Conservation (phyloP, 2,113 vertebrate species). For the Mobula birostris region DNA sequence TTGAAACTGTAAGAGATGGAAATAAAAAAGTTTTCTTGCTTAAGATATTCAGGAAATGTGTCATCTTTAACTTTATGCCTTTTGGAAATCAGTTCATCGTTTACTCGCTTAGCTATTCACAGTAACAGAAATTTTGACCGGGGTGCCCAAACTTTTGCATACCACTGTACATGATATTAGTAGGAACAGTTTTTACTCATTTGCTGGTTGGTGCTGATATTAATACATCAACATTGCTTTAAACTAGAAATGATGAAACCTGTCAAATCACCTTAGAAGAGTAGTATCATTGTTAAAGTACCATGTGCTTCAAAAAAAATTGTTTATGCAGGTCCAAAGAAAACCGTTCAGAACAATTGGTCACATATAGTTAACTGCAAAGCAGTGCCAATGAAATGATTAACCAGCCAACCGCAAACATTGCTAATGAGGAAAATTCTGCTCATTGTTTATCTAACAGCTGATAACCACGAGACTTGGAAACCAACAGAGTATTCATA, state of each 20-base stretch:
- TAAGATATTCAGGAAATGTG: too few relatives aligned
- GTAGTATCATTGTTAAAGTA: not conserved
- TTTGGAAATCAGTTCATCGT: too few relatives aligned
- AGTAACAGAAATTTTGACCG: too few relatives aligned
- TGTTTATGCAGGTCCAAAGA: not conserved
- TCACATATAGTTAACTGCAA: not conserved
- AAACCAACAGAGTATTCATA: not conserved
- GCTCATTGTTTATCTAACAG: not conserved
- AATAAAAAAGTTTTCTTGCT: too few relatives aligned
- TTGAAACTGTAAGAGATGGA: too few relatives aligned
- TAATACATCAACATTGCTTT: not conserved
- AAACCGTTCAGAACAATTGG: not conserved
- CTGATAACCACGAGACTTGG: not conserved
- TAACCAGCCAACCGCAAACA: not conserved
- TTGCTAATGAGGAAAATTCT: not conserved
- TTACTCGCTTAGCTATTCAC: too few relatives aligned
- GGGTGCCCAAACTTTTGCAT: too few relatives aligned
- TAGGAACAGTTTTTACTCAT: not conserved
- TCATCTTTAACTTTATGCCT: too few relatives aligned
- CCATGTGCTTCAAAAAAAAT: not conserved
- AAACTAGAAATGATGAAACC: not conserved
- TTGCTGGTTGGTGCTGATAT: not conserved
- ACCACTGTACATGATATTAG: not conserved
- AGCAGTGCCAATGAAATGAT: not conserved
- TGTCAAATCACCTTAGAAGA: constrained; percentile 9